A percentile compares a stretch with the other conserved stretches of the same genome.
These are phyloP conservation scores for Lytechinus variegatus DNA, from an alignment of 35 echinoderm and acorn worm genomes.

Conservation along the genomic window DNA sequence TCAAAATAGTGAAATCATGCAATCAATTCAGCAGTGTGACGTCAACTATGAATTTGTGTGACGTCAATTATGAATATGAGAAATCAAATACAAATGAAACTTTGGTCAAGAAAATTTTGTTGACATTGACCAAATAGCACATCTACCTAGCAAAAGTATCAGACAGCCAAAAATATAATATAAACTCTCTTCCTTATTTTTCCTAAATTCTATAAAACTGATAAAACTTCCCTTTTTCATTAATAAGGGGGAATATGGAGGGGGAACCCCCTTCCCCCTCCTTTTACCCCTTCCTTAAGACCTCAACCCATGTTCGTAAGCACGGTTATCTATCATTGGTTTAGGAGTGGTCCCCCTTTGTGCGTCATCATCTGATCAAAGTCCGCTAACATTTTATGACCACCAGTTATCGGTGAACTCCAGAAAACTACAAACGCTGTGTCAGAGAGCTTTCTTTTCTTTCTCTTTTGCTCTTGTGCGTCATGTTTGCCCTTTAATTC, in stretches of 20 bases:
- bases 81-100: too few relatives aligned
- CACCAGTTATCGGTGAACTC: neutral
- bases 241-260: neutral
- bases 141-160: too few relatives aligned
- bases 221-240: too few relatives aligned
- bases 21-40: too few relatives aligned
- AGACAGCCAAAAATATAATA: too few relatives aligned
- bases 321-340: neutral
- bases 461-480: neutral
- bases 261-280: neutral
- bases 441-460: neutral
- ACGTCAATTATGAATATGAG: too few relatives aligned
- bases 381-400: constrained; percentile 4
- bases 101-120: too few relatives aligned
- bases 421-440: neutral
- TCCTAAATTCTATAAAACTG: too few relatives aligned
- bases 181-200: too few relatives aligned
- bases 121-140: too few relatives aligned
- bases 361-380: constrained; percentile 40
- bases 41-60: too few relatives aligned
- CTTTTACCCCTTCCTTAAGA: neutral
- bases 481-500: neutral
- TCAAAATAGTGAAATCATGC: too few relatives aligned
- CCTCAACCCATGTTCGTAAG: neutral
- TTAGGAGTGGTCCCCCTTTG: constrained; percentile 22